phyloP scores from a whole-genome alignment of 2,888 invertebrate genomes.

The Dysmachus trigonus region DNA sequence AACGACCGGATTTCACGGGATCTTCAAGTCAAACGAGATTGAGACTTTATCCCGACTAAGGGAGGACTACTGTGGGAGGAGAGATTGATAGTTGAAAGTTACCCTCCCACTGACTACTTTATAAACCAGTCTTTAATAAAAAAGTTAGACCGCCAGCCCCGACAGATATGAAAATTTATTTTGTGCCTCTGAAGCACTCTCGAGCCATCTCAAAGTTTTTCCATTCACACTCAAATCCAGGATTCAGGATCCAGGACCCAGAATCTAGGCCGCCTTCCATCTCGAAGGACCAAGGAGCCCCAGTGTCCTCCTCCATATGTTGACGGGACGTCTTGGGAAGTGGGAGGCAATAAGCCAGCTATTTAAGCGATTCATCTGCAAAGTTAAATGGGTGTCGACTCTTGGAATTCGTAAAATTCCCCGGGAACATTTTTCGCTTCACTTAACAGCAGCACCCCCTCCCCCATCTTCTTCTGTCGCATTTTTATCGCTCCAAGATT shows the following conservation, averaged over 20 bases:
- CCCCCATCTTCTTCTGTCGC: neutral
- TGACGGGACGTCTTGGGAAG: neutral
- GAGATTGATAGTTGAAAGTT: neutral
- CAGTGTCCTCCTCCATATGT: neutral
- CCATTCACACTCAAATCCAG: neutral
- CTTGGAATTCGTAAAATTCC: conserved; percentile 9
- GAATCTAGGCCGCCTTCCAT: neutral
- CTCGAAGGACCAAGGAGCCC: neutral
- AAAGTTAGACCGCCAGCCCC: neutral
- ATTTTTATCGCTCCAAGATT: neutral
- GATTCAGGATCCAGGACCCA: too few relatives aligned
- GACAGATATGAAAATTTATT: conserved; percentile 31
- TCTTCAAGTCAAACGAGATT: neutral
- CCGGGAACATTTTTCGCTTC: conserved; percentile 1
- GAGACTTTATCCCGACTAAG: neutral
- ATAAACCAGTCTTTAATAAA: neutral
- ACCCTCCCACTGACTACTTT: neutral
- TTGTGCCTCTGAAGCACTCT: conserved; percentile 3
- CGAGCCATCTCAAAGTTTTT: neutral
- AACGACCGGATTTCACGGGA: neutral
- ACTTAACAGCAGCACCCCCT: conserved; percentile 5
- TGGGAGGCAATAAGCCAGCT: conserved; percentile 12
- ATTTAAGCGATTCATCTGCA: neutral
- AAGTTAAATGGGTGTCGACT: neutral
- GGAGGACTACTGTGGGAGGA: neutral